Evolutionary conservation across 2,113 vertebrate species (phyloP), one percentile per base, ranked within the genome.

Genomic region (Reinhardtius hippoglossoides): DNA sequence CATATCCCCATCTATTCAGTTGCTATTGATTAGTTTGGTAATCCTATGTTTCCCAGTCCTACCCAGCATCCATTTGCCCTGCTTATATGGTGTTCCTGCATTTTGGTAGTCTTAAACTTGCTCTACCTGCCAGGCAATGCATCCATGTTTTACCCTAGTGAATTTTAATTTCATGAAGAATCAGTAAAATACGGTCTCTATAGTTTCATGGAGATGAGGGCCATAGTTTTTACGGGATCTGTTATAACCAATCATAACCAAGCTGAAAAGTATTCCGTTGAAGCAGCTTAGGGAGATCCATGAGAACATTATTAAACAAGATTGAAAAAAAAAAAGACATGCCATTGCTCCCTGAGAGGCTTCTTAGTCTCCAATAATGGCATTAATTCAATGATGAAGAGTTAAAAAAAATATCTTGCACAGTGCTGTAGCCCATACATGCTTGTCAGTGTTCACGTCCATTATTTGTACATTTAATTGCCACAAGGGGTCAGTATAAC

Each of bases 1-100:
- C 60, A 44, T 76, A 61, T 80, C 69, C 56, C 63, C 26, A 79
- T 68, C 79, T 74, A 75, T 74, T 85, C 75, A 56, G 14, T 69
- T 42, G 37, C 26, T 0, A 3, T 57, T 69, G 67, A 76, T 85
- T 76, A 67, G 61, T 71, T 60, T 48, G 24, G 66, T 84, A 83
- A 83, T 78, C 78, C 76, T 69, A 57, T 74, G 72, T 78, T 80
- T 73, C 66, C 68, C 82, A 60, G 63, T 76, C 76, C 76, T 59
- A 84, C 78, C 88, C 78, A 85, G 67, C 89, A 87, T 87, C 82
- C 81, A 85, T 85, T 84, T 88, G 81, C 83, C 85, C 86, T 86
- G 87, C 85, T 91, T 91, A 81, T 84, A 74, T 92, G 80, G 82
- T 81, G 80, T 89, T 68, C 80, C 61, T 86, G 65, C 67, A 3